phyloP scores from a whole-genome alignment of 2,797 vertebrate genomes.

The Hyperoplus immaculatus region DNA sequence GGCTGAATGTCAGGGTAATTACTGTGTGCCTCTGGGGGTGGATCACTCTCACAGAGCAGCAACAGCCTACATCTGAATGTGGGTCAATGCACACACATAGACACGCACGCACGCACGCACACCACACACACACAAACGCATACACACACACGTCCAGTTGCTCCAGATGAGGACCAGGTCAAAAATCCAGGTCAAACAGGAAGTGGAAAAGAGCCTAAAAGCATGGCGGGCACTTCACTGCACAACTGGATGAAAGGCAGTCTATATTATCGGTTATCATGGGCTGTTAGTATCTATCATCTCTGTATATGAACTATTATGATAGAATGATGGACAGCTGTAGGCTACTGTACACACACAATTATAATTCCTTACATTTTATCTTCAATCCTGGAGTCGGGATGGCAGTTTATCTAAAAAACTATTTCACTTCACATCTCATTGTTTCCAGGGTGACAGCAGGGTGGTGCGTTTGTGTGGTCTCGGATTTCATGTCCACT shows the following conservation, averaged over 20 bases:
- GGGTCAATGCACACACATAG: constrained; percentile 65
- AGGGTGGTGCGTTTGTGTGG: constrained; percentile 1
- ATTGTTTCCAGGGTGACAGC: constrained; percentile 26
- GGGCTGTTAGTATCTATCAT: background rate
- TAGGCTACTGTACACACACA: background rate
- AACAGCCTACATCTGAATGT: constrained; percentile 66
- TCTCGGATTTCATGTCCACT: background rate
- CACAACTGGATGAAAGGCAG: background rate
- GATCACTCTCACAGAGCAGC: constrained; percentile 39
- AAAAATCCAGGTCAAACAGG: constrained; percentile 64
- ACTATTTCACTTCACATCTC: background rate
- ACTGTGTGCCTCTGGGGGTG: constrained; percentile 61
- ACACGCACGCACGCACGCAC: too few relatives aligned
- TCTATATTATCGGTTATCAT: constrained; percentile 11
- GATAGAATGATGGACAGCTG: background rate
- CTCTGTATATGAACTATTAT: background rate
- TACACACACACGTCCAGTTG: constrained; percentile 30
- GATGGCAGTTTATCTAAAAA: background rate
- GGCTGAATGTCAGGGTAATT: constrained; percentile 60
- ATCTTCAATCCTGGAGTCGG: background rate
- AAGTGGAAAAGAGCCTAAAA: constrained; percentile 24
- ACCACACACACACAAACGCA: constrained; percentile 17
- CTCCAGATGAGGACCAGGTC: constrained; percentile 50
- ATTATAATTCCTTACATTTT: too few relatives aligned
- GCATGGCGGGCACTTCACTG: background rate